A percentile compares a stretch with the other conserved stretches of the same genome.
phyloP scores from a whole-genome alignment of 2,888 invertebrate genomes.

The Limnephilus marmoratus region DNA sequence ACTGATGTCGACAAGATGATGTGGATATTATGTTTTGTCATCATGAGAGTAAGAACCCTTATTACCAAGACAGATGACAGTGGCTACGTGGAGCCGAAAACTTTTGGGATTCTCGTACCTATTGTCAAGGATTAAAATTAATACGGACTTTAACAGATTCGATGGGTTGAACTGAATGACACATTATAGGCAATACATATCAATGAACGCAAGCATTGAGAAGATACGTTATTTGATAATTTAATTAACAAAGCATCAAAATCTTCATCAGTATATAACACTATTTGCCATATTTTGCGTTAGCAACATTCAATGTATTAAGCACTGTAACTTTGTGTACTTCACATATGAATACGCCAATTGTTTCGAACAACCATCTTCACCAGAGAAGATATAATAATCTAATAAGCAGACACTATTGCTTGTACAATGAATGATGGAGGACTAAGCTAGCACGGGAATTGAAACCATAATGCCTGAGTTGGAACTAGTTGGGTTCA shows the following conservation, averaged over 20 bases:
- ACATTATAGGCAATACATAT: not conserved
- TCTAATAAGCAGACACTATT: too few species aligned
- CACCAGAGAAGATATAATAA: not conserved
- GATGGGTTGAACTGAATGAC: not conserved
- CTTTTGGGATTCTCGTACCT: not conserved
- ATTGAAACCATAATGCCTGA: too few species aligned
- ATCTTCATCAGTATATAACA: not conserved
- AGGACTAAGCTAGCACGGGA: too few species aligned
- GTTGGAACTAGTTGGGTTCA: too few species aligned
- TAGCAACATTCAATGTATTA: not conserved
- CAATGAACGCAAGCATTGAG: not conserved
- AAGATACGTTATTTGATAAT: not conserved
- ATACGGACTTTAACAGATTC: not conserved
- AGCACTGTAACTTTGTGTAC: not conserved
- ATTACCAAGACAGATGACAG: slow-evolving; percentile 2
- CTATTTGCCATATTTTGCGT: not conserved
- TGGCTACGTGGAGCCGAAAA: not conserved
- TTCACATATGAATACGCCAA: not conserved
- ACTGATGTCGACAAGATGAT: slow-evolving; percentile 26
- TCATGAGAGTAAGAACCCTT: slow-evolving; percentile 11
- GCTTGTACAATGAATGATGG: too few species aligned
- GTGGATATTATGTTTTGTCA: slow-evolving; percentile 9
- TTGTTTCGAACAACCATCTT: too few species aligned
- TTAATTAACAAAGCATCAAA: not conserved
- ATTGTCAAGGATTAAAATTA: not conserved